A percentile compares a stretch with the other conserved stretches of the same genome.
Evolutionary conservation across 1,140 invertebrate species (phyloP).

Genomic region (Aplysia californica): DNA sequence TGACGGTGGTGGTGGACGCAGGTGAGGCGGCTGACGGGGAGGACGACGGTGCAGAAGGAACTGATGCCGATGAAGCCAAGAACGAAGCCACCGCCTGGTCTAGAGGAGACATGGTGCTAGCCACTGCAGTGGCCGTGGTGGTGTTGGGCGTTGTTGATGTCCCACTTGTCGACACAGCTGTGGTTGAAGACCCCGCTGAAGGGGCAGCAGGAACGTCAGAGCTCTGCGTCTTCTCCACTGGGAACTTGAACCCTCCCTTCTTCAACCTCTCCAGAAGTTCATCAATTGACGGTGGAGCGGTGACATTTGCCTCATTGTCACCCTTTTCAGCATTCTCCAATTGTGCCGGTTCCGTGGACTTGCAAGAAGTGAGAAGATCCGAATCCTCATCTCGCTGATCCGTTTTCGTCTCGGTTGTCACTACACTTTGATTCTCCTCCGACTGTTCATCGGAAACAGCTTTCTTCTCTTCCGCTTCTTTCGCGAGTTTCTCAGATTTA

Average conservation of each 20-base stretch:
- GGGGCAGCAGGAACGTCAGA: background rate
- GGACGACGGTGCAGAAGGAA: conserved; percentile 16
- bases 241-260: conserved; percentile 26
- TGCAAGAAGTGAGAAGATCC: no score
- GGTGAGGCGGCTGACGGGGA: conserved; percentile 6
- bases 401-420: no score
- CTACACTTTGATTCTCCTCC: conserved; percentile 14
- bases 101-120: background rate
- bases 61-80: no score
- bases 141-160: conserved; percentile 22
- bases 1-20: background rate
- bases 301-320: background rate
- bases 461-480: conserved; percentile 30
- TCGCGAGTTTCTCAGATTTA: no score
- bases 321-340: background rate
- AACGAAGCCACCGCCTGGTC: no score
- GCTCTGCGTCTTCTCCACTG: conserved; percentile 5
- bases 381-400: no score
- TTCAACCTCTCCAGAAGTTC: conserved; percentile 5
- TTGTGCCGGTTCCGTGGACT: no score
- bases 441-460: conserved; percentile 37
- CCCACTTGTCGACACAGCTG: conserved; percentile 25
- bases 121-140: background rate
- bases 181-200: background rate
- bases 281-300: conserved; percentile 16